Conservation (phyloP, 2,888 invertebrate genomes). For the Autographa pulchrina region DNA sequence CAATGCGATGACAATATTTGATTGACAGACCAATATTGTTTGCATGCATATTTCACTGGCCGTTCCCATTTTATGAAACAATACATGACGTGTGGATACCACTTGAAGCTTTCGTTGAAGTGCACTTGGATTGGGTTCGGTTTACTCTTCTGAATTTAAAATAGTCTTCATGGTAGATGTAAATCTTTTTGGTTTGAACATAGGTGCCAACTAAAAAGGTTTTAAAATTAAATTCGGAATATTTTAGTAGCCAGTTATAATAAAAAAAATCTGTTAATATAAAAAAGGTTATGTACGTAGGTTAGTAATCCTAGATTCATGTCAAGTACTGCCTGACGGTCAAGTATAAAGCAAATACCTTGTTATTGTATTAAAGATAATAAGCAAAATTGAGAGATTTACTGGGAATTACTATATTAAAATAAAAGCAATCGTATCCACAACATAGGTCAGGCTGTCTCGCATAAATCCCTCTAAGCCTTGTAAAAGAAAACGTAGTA, state of each 20-base stretch:
- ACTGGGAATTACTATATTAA: not conserved
- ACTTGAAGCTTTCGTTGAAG: conserved; percentile 18
- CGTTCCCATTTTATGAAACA: conserved; percentile 42
- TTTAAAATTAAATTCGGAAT: not conserved
- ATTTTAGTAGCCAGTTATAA: not conserved
- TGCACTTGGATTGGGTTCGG: conserved; percentile 6
- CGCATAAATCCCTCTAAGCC: not conserved
- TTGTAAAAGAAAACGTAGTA: not conserved
- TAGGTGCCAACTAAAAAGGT: not conserved
- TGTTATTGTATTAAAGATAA: no score
- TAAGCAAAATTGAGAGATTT: not conserved
- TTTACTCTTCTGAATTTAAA: conserved; percentile 2
- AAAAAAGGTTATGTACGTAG: not conserved
- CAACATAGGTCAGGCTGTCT: not conserved
- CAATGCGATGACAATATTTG: conserved; percentile 42
- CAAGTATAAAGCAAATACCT: not conserved
- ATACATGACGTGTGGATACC: conserved; percentile 29
- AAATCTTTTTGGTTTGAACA: not conserved
- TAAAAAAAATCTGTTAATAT: no score
- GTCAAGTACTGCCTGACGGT: not conserved
- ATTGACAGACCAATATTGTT: conserved; percentile 56
- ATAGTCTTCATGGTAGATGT: not conserved
- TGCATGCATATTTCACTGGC: conserved; percentile 46
- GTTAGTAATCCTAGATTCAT: not conserved
- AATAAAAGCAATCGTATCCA: not conserved